These are phyloP conservation scores for Rhynchomys soricoides DNA, from an alignment of 2,113 vertebrate species.

Conservation along the genomic window DNA sequence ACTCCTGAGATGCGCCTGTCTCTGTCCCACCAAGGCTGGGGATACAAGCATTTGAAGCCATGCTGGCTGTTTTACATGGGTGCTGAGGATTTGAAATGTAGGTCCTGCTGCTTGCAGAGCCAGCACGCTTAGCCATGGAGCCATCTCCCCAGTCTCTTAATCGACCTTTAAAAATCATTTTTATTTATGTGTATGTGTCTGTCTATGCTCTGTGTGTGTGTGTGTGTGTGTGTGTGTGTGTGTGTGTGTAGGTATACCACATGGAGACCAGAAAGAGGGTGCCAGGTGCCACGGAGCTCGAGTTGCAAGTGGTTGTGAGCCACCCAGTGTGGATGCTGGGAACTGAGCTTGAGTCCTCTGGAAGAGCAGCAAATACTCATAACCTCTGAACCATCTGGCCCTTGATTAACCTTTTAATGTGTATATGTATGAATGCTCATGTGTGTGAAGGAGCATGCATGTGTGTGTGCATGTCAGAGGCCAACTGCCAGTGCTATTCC, in stretches of 20 bases:
- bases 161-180: background rate
- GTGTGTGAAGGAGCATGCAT: background rate
- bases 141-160: background rate
- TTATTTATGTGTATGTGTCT: background rate
- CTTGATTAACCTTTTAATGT: background rate
- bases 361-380: background rate
- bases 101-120: background rate
- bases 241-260: background rate
- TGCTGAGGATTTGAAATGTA: background rate
- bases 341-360: background rate
- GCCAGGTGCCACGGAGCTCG: background rate
- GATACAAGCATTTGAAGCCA: background rate
- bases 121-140: background rate
- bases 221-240: background rate
- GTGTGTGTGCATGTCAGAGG: background rate
- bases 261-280: background rate
- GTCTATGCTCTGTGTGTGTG: no score
- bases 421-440: background rate
- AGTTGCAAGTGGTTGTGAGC: background rate
- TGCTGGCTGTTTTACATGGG: background rate
- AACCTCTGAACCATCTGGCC: background rate
- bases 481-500: background rate
- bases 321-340: background rate
- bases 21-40: background rate
- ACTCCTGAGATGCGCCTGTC: background rate